Conservation (phyloP, 2,888 invertebrate species). For the Andrena bicolor region DNA sequence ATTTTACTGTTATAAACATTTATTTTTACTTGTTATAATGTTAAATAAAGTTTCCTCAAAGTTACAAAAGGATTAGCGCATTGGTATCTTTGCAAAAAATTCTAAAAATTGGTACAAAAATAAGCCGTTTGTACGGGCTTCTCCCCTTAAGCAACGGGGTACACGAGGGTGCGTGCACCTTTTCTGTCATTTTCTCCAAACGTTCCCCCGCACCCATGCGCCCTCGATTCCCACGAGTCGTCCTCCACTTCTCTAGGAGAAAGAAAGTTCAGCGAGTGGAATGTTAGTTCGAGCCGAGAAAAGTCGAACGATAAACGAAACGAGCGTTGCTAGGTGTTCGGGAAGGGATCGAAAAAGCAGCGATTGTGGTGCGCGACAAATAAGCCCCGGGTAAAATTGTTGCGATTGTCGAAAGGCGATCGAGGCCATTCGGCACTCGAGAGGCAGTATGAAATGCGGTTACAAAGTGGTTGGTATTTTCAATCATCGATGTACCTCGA, state of each 20-base stretch:
- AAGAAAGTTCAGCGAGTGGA: no score
- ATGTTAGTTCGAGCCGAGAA: background rate
- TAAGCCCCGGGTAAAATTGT: constrained; percentile 44
- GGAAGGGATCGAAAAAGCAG: constrained; percentile 9
- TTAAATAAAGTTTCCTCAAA: no score
- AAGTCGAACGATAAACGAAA: constrained; percentile 25
- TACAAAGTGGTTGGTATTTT: constrained; percentile 65
- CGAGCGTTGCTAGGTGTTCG: constrained; percentile 7
- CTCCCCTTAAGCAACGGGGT: no score
- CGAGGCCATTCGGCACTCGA: constrained; percentile 35
- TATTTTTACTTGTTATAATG: no score
- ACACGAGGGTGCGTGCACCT: background rate
- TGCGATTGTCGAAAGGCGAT: constrained; percentile 33
- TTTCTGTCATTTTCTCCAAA: constrained; percentile 8
- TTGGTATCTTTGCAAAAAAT: no score
- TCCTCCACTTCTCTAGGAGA: background rate
- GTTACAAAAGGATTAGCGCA: no score
- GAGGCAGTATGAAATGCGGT: constrained; percentile 63
- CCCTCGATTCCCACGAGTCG: background rate
- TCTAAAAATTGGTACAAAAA: no score
- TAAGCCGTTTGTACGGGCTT: no score
- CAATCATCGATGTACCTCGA: constrained; percentile 57
- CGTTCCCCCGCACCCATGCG: background rate
- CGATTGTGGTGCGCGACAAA: constrained; percentile 46
- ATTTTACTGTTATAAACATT: no score